phyloP scores from a whole-genome alignment of 2,888 invertebrate species.

The Dolichopus griseipennis region DNA sequence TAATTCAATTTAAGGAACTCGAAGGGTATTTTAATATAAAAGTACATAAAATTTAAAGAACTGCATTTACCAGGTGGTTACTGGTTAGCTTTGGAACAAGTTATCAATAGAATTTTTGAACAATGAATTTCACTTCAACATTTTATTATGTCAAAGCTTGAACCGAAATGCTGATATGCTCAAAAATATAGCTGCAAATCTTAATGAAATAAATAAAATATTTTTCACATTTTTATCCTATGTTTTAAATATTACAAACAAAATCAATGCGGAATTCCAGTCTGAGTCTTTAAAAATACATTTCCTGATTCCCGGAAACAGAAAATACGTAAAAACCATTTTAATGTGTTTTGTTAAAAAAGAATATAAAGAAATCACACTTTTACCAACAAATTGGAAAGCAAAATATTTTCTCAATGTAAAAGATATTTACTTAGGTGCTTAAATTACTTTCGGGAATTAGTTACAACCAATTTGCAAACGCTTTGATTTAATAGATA shows the following conservation, averaged over 20 bases:
- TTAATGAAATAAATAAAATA: neutral
- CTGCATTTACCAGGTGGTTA: slow-evolving; percentile 20
- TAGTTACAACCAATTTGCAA: neutral
- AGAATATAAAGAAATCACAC: neutral
- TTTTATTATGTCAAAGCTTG: slow-evolving; percentile 14
- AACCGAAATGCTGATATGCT: neutral
- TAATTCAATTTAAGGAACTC: slow-evolving; percentile 13
- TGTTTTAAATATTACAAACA: too few relatives aligned
- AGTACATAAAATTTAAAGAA: slow-evolving; percentile 20
- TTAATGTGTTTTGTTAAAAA: neutral
- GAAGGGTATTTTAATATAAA: slow-evolving; percentile 18
- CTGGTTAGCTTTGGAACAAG: slow-evolving; percentile 19
- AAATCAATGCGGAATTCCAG: neutral
- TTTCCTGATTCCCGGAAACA: neutral
- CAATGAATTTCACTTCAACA: slow-evolving; percentile 18
- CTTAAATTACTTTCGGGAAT: neutral
- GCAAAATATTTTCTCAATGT: neutral
- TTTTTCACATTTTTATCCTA: neutral
- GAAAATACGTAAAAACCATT: neutral
- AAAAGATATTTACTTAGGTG: neutral
- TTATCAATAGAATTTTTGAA: slow-evolving; percentile 20
- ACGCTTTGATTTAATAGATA: neutral
- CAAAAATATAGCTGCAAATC: neutral
- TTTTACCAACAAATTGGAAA: neutral
- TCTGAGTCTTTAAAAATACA: neutral